These are phyloP conservation scores for Porites lutea DNA, from an alignment of 64 coral and sea anemone species.

Conservation along the genomic window DNA sequence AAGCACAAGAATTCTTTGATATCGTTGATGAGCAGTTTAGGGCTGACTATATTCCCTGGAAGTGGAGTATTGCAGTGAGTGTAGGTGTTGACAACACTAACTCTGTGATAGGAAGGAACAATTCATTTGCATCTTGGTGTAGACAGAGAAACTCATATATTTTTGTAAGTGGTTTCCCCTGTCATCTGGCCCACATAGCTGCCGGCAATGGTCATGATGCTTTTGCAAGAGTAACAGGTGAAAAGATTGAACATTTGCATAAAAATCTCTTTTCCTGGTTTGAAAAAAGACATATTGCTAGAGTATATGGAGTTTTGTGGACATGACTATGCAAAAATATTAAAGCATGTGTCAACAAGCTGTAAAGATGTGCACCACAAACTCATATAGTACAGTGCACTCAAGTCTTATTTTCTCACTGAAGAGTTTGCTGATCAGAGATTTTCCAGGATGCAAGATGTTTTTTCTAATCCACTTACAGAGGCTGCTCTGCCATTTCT, in stretches of 20 bases:
- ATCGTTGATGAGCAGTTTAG: constrained; percentile 12
- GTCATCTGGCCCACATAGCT: constrained; percentile 37
- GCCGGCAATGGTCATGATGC: constrained; percentile 33
- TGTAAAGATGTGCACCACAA: constrained; percentile 43
- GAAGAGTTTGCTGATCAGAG: constrained; percentile 40
- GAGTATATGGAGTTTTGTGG: constrained; percentile 70
- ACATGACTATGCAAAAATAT: constrained; percentile 35
- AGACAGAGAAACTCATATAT: constrained; percentile 44
- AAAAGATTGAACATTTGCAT: constrained; percentile 11
- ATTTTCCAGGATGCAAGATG: constrained; percentile 15
- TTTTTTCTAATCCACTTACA: constrained; percentile 21
- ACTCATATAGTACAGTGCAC: constrained; percentile 56
- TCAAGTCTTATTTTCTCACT: constrained; percentile 36
- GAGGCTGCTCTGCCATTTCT: constrained; percentile 48
- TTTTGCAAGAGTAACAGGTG: constrained; percentile 19
- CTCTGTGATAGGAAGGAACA: constrained; percentile 34
- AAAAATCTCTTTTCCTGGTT: neutral
- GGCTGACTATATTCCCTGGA: constrained; percentile 6
- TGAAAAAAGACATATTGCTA: neutral
- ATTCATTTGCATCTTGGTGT: constrained; percentile 52
- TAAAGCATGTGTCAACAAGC: constrained; percentile 59
- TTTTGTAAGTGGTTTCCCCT: constrained; percentile 24
- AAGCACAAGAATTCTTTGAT: constrained; percentile 28
- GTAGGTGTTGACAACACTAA: constrained; percentile 58
- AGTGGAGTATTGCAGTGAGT: constrained; percentile 24